Conservation (phyloP, 2,888 invertebrate genomes). For the Pandemis cinnamomeana region DNA sequence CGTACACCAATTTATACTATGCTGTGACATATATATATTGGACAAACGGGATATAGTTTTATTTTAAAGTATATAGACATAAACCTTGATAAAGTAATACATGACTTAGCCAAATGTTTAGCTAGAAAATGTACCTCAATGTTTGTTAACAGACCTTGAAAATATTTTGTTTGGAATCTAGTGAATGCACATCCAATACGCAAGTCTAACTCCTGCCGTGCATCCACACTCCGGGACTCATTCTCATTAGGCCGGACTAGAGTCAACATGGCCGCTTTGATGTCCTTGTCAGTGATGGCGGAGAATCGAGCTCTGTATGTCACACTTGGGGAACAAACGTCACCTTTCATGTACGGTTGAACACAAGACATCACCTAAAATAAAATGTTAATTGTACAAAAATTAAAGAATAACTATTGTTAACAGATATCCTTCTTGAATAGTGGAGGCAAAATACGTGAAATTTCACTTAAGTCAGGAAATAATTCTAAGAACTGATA, state of each 20-base stretch:
- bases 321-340: slow-evolving; percentile 85
- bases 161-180: slow-evolving; percentile 98
- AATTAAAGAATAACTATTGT: too few species aligned
- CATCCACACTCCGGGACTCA: slow-evolving; percentile 97
- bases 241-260: slow-evolving; percentile 96
- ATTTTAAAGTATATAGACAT: too few species aligned
- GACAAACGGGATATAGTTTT: too few species aligned
- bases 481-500: too few species aligned
- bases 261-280: slow-evolving; percentile 95
- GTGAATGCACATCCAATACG: slow-evolving; percentile 99
- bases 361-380: slow-evolving; percentile 89
- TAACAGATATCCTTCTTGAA: too few species aligned
- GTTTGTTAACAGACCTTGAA: slow-evolving; percentile 87
- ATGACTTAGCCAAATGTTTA: too few species aligned
- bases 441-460: too few species aligned
- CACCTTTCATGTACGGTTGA: slow-evolving; percentile 88
- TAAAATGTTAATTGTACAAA: background rate
- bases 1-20: too few species aligned
- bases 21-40: too few species aligned
- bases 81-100: too few species aligned
- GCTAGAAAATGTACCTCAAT: background rate
- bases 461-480: too few species aligned
- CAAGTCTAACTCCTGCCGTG: slow-evolving; percentile 98
- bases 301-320: slow-evolving; percentile 97
- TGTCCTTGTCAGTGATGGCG: slow-evolving; percentile 98